These are phyloP conservation scores for Marronus borbonicus DNA, from an alignment of 2,888 invertebrate genomes.

Conservation along the genomic window DNA sequence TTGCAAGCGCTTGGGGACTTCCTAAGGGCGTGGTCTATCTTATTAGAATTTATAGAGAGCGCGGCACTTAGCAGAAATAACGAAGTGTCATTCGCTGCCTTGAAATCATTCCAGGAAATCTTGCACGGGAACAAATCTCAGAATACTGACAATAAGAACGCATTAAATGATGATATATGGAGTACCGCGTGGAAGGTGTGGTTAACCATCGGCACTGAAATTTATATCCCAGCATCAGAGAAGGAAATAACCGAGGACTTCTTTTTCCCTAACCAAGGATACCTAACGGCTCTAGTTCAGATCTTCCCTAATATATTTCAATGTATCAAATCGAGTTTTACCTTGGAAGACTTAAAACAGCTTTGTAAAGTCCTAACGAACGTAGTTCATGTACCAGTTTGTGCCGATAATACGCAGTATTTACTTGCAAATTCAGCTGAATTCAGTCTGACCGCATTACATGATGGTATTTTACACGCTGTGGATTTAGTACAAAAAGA, in stretches of 20 bases:
- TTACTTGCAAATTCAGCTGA: constrained; percentile 84
- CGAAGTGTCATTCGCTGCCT: constrained; percentile 95
- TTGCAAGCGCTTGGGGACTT: constrained; percentile 92
- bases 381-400: constrained; percentile 85
- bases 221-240: constrained; percentile 76
- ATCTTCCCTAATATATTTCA: constrained; percentile 96
- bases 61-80: constrained; percentile 93
- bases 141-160: constrained; percentile 66
- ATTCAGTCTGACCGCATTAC: constrained; percentile 85
- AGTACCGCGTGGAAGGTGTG: constrained; percentile 89
- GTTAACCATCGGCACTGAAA: constrained; percentile 88
- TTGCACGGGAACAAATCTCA: constrained; percentile 78
- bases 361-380: constrained; percentile 85
- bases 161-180: constrained; percentile 79
- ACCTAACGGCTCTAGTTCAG: constrained; percentile 94
- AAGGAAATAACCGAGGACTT: constrained; percentile 71
- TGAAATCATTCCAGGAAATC: constrained; percentile 98
- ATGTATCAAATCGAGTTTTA: constrained; percentile 81
- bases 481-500: constrained; percentile 91
- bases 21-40: constrained; percentile 92
- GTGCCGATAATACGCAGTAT: constrained; percentile 85
- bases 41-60: constrained; percentile 95
- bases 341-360: constrained; percentile 82
- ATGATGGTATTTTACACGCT: constrained; percentile 88
- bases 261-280: constrained; percentile 93